These are phyloP conservation scores for Tanypteryx hageni DNA, from an alignment of 2,888 invertebrate species.

Conservation along the genomic window DNA sequence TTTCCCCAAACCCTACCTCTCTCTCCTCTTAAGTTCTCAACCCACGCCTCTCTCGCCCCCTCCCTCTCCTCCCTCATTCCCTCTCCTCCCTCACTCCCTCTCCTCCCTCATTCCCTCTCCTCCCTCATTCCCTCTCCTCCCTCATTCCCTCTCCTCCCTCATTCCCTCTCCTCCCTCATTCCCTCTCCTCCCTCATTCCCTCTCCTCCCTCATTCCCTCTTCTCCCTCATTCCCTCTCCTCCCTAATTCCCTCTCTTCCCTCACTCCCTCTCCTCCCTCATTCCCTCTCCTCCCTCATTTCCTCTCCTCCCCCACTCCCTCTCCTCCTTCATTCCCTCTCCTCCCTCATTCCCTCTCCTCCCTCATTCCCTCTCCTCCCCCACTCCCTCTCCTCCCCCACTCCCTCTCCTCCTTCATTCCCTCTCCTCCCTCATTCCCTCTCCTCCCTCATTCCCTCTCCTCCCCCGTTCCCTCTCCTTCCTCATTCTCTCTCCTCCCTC, in stretches of 20 bases:
- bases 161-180: background rate
- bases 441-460: background rate
- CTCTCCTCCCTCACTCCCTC: background rate
- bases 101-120: background rate
- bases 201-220: background rate
- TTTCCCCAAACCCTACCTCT: background rate
- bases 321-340: background rate
- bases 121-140: background rate
- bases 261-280: background rate
- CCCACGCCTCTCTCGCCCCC: background rate
- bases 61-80: background rate
- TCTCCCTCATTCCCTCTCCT: background rate
- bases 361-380: background rate
- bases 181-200: background rate
- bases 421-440: background rate
- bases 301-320: background rate
- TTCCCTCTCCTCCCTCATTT: background rate
- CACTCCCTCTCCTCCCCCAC: background rate
- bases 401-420: background rate
- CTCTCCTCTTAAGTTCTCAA: background rate
- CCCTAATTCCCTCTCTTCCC: background rate
- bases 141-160: no score
- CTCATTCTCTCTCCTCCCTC: background rate
- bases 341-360: background rate
- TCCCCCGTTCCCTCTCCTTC: background rate